Conservation (phyloP, 1,140 invertebrate genomes). For the Drosophila navojoa region DNA sequence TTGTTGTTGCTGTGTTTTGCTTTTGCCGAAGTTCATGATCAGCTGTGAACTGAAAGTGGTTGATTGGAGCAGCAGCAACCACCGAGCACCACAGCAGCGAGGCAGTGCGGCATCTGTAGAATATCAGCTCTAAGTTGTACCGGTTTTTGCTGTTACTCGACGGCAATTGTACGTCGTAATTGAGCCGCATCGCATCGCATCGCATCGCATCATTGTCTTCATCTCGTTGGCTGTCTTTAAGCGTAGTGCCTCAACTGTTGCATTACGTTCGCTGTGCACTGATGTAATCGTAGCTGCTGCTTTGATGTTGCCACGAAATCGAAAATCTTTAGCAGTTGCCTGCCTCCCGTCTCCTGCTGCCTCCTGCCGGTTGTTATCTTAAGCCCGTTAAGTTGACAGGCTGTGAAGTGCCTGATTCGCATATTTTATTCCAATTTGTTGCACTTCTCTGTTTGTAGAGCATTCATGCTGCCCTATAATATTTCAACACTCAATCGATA, state of each 20-base stretch:
- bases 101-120: constrained; percentile 47
- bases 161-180: constrained; percentile 73
- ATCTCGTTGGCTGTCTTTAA: constrained; percentile 23
- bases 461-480: constrained; percentile 44
- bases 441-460: background rate
- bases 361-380: constrained; percentile 52
- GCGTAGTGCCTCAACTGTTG: constrained; percentile 8
- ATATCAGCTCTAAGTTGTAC: constrained; percentile 51
- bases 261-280: constrained; percentile 55
- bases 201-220: constrained; percentile 36
- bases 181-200: constrained; percentile 59
- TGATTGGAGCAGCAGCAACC: constrained; percentile 53
- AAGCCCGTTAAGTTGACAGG: constrained; percentile 48
- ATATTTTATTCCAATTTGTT: constrained; percentile 15
- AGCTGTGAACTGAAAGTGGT: constrained; percentile 80
- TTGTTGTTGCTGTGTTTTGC: too few species aligned
- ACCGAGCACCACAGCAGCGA: background rate
- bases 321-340: constrained; percentile 26
- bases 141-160: constrained; percentile 78
- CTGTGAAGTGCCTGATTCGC: constrained; percentile 37
- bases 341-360: background rate
- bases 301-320: constrained; percentile 63
- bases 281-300: constrained; percentile 63
- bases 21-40: constrained; percentile 75
- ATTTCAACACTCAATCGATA: constrained; percentile 72